These are phyloP conservation scores for Zaprionus vittiger DNA, from an alignment of 1,140 invertebrate species.

Conservation along the genomic window DNA sequence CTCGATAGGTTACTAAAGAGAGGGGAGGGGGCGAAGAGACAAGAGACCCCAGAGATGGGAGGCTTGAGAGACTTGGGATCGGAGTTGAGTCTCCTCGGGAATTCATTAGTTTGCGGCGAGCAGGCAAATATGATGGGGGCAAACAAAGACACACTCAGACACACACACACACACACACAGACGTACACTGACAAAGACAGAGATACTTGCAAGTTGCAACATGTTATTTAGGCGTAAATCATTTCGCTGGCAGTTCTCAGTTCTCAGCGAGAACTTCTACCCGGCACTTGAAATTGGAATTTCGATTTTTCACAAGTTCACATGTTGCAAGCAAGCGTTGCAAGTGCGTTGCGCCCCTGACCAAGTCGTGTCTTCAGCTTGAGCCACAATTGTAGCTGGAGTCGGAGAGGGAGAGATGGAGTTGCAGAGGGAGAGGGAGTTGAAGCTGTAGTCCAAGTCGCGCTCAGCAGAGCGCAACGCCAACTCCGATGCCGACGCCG, in stretches of 20 bases:
- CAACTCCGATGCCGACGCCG: conserved; percentile 28
- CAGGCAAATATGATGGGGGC: conserved; percentile 30
- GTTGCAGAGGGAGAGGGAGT: neutral
- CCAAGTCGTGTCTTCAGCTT: conserved; percentile 36
- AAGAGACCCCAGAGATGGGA: neutral
- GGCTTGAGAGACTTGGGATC: neutral
- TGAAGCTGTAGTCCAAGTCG: conserved; percentile 35
- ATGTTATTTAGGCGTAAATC: conserved; percentile 82
- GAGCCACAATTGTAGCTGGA: conserved; percentile 5
- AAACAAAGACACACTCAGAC: neutral
- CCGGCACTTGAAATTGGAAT: conserved; percentile 65
- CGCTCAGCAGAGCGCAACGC: conserved; percentile 48
- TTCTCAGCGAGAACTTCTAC: conserved; percentile 14
- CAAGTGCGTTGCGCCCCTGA: conserved; percentile 57
- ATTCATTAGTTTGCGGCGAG: neutral
- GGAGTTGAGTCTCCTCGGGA: neutral
- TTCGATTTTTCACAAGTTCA: conserved; percentile 82
- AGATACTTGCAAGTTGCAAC: conserved; percentile 65
- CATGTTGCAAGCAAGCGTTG: conserved; percentile 61
- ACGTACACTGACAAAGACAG: conserved; percentile 7
- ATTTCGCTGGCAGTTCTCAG: conserved; percentile 58
- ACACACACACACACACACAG: neutral
- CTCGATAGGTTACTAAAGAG: neutral
- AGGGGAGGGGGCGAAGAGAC: no score
- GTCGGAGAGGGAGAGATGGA: neutral